phyloP scores from a whole-genome alignment of 23 tunicate species.

The Clavelina lepadiformis region DNA sequence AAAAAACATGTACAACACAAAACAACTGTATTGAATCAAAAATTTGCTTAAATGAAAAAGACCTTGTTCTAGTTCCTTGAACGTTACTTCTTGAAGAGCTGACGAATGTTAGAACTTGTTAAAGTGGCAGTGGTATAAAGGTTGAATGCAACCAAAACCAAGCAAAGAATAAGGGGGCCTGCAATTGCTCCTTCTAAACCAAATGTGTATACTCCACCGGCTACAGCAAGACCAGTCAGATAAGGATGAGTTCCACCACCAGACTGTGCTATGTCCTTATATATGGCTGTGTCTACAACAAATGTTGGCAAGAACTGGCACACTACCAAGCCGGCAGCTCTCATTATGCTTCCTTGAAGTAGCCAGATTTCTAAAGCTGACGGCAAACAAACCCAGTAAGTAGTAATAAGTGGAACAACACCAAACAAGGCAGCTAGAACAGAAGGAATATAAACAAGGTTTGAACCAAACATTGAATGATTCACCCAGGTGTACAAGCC shows the following conservation, averaged over 20 bases:
- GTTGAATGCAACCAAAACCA: constrained; percentile 64
- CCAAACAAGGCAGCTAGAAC: constrained; percentile 77
- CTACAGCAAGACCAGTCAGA: constrained; percentile 81
- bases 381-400: constrained; percentile 85
- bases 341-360: constrained; percentile 42
- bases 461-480: constrained; percentile 70
- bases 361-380: constrained; percentile 83
- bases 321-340: constrained; percentile 49
- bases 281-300: constrained; percentile 82
- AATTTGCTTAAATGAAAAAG: too few species aligned
- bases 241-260: constrained; percentile 86
- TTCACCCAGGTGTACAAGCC: constrained; percentile 92
- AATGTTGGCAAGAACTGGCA: constrained; percentile 79
- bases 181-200: constrained; percentile 88
- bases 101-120: too few species aligned
- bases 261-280: constrained; percentile 49
- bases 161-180: constrained; percentile 80
- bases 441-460: constrained; percentile 76
- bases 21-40: neutral
- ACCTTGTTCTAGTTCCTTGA: too few species aligned
- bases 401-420: constrained; percentile 67
- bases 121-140: constrained; percentile 47
- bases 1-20: neutral
- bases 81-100: too few species aligned
- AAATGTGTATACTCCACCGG: constrained; percentile 80